Evolutionary conservation across 2,113 vertebrate species (phyloP).

Genomic region (Rhinichthys klamathensis): DNA sequence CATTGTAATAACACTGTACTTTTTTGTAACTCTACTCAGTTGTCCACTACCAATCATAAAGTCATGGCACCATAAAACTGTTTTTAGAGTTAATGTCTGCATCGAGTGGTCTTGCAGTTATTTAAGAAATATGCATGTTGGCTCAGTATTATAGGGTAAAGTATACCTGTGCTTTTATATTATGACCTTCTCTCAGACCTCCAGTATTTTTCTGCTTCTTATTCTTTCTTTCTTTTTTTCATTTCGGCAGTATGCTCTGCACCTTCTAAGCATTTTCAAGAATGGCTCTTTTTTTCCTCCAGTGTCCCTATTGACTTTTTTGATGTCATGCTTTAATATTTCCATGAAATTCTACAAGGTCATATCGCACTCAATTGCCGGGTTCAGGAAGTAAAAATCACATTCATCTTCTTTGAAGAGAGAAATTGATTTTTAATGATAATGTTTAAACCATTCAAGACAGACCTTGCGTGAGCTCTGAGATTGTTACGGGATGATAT

Average conservation of each 20-base stretch:
- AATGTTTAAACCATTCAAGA: constrained; percentile 10
- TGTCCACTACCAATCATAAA: neutral
- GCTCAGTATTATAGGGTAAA: neutral
- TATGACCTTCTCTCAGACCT: constrained; percentile 6
- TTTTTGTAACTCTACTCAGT: neutral
- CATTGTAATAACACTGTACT: neutral
- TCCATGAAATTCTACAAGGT: constrained; percentile 16
- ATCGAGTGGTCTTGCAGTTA: neutral
- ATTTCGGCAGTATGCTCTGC: neutral
- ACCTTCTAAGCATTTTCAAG: neutral
- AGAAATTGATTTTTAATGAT: constrained; percentile 15
- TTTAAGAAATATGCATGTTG: neutral
- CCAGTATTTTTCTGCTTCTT: neutral
- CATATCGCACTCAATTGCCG: neutral
- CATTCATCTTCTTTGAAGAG: neutral
- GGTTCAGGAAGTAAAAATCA: neutral
- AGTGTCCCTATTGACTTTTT: constrained; percentile 13
- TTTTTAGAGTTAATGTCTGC: neutral
- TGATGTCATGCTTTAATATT: constrained; percentile 1
- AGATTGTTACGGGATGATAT: neutral
- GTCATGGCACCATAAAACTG: neutral
- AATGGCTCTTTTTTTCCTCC: neutral
- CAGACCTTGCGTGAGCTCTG: neutral
- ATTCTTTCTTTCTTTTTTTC: neutral
- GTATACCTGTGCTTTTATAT: neutral